Conservation (phyloP, 92 coral and sea anemone genomes). For the Ricordea florida region DNA sequence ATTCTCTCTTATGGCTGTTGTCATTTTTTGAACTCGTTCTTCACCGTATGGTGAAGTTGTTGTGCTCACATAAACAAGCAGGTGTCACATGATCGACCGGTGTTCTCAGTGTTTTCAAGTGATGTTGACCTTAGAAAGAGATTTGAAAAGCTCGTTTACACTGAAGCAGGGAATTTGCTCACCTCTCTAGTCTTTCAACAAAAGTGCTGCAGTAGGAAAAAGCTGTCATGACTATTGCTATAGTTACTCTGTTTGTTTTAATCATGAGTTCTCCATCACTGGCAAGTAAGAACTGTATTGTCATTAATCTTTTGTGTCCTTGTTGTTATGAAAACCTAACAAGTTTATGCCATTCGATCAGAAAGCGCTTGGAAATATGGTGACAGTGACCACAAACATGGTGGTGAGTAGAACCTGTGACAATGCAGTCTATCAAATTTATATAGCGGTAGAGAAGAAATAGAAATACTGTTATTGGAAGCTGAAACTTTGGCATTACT, state of each 20-base stretch:
- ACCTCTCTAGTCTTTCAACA: too few species aligned
- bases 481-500: too few species aligned
- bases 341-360: not conserved
- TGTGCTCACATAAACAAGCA: too few species aligned
- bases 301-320: not conserved
- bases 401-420: not conserved
- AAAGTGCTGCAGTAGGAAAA: not conserved
- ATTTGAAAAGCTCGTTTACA: too few species aligned
- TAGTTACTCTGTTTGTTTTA: not conserved
- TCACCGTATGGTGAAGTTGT: too few species aligned
- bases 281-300: constrained; percentile 10
- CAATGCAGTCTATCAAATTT: not conserved
- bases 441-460: not conserved
- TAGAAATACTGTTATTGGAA: not conserved
- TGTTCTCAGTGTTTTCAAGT: too few species aligned
- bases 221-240: not conserved
- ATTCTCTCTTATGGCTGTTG: too few species aligned
- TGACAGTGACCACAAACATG: constrained; percentile 6
- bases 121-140: too few species aligned
- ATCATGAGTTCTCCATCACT: not conserved
- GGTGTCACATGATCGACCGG: too few species aligned
- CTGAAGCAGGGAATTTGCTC: too few species aligned
- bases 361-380: constrained; percentile 30
- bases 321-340: not conserved
- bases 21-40: too few species aligned